Percentiles rank a stretch among this genome's conserved stretches.
Conservation (phyloP, 2,888 invertebrate species). For the Microctonus aethiopoides region DNA sequence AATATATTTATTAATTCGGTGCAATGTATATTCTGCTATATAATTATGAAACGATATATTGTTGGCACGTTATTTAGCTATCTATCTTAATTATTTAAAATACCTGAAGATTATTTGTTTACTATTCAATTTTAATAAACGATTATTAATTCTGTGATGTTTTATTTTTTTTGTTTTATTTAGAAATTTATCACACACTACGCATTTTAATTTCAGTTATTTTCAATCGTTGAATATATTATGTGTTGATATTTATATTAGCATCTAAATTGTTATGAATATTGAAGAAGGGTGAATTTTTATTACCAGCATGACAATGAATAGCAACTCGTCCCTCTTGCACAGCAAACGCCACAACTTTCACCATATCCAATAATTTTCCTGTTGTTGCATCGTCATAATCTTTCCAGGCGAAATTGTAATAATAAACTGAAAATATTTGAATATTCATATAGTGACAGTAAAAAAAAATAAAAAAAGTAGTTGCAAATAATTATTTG, state of each 20-base stretch:
- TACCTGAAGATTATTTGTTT: no score
- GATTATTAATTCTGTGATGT: not conserved
- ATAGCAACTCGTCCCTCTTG: constrained; percentile 85
- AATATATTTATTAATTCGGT: no score
- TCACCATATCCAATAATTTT: constrained; percentile 89
- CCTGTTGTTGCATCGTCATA: constrained; percentile 83
- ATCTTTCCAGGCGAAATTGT: constrained; percentile 90
- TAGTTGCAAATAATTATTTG: not conserved
- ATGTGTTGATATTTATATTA: no score
- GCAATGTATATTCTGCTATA: no score
- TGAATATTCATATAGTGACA: not conserved
- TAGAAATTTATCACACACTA: no score
- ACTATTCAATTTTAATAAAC: not conserved
- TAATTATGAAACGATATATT: not conserved
- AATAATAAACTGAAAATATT: constrained; percentile 81
- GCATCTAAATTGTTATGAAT: no score
- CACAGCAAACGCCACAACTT: constrained; percentile 86
- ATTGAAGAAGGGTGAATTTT: not conserved
- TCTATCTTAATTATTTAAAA: not conserved
- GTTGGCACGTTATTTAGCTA: not conserved
- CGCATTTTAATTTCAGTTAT: not conserved
- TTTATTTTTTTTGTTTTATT: no score
- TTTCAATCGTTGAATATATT: not conserved
- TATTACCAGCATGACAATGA: constrained; percentile 87
- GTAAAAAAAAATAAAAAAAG: not conserved